These are phyloP conservation scores for Enoplosus armatus DNA, from an alignment of 2,797 vertebrate species.

Conservation along the genomic window DNA sequence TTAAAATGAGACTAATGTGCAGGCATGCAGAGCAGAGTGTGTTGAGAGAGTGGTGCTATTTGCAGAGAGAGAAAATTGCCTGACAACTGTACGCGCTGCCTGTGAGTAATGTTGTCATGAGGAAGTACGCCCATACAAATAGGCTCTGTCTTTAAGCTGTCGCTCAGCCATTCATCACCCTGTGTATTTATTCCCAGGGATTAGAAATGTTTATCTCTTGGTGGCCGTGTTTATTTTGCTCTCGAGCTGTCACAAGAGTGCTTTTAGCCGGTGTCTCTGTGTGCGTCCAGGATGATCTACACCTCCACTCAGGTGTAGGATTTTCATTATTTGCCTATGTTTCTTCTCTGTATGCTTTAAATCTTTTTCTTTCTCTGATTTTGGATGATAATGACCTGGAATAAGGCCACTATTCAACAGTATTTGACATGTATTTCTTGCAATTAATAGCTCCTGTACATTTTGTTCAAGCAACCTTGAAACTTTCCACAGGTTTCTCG, in stretches of 20 bases:
- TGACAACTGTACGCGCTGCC: slow-evolving; percentile 60
- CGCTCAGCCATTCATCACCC: slow-evolving; percentile 73
- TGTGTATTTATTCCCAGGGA: slow-evolving; percentile 59
- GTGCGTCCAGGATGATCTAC: slow-evolving; percentile 38
- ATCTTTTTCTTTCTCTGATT: slow-evolving; percentile 17
- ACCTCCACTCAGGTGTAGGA: slow-evolving; percentile 43
- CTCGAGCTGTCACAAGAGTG: slow-evolving; percentile 50
- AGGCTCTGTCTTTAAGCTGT: slow-evolving; percentile 67
- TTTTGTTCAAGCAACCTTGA: slow-evolving; percentile 38
- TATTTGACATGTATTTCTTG: slow-evolving; percentile 28
- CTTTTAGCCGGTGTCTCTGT: slow-evolving; percentile 44
- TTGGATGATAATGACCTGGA: slow-evolving; percentile 27
- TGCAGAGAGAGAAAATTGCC: slow-evolving; percentile 65
- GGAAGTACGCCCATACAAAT: slow-evolving; percentile 71
- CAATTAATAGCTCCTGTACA: slow-evolving; percentile 18
- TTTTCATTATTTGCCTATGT: slow-evolving; percentile 33
- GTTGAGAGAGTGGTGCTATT: slow-evolving; percentile 66
- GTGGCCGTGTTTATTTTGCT: slow-evolving; percentile 71
- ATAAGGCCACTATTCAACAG: slow-evolving; percentile 11
- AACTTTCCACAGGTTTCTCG: slow-evolving; percentile 49
- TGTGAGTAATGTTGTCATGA: slow-evolving; percentile 69
- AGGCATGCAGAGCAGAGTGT: slow-evolving; percentile 29
- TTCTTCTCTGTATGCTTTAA: slow-evolving; percentile 12
- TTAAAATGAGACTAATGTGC: slow-evolving; percentile 36
- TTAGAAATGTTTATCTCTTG: slow-evolving; percentile 71